Conservation (phyloP, 2,888 invertebrate species). For the Nematopogon swammerdamellus region DNA sequence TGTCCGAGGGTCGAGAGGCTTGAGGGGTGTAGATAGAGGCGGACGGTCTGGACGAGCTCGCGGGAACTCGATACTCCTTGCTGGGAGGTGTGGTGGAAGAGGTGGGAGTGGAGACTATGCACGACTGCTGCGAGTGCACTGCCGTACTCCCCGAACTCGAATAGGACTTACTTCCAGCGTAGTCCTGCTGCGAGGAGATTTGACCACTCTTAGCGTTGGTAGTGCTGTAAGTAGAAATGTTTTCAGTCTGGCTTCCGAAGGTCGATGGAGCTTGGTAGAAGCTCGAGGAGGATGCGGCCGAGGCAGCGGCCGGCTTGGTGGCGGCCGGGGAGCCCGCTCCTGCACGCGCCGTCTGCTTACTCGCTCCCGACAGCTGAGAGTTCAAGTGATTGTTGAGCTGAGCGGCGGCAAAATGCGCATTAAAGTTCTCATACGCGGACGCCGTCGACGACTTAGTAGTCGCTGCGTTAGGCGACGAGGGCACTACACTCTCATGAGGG, state of each 20-base stretch:
- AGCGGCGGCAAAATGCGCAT: constrained; percentile 66
- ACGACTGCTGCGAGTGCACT: constrained; percentile 65
- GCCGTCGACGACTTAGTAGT: constrained; percentile 54
- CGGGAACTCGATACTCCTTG: constrained; percentile 63
- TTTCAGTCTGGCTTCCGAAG: constrained; percentile 57
- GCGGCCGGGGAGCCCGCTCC: constrained; percentile 55
- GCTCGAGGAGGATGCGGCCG: constrained; percentile 49
- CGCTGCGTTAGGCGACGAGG: constrained; percentile 59
- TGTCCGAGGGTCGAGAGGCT: constrained; percentile 27
- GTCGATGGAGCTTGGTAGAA: constrained; percentile 64
- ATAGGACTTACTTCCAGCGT: constrained; percentile 58
- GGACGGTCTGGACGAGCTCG: constrained; percentile 48
- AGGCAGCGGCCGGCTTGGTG: constrained; percentile 49
- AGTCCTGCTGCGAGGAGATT: constrained; percentile 52
- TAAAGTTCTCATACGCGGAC: constrained; percentile 64
- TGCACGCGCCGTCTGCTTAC: constrained; percentile 46
- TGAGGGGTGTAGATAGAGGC: constrained; percentile 40
- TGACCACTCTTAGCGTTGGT: constrained; percentile 55
- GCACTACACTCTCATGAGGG: constrained; percentile 74
- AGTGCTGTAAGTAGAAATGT: constrained; percentile 43
- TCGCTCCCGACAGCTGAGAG: constrained; percentile 57
- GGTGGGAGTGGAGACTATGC: constrained; percentile 69
- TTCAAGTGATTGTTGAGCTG: constrained; percentile 64
- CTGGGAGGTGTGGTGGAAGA: constrained; percentile 47
- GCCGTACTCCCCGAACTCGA: constrained; percentile 57